phyloP scores from a whole-genome alignment of 2,113 vertebrate species.

The Sinocyclocheilus maitianheensis region DNA sequence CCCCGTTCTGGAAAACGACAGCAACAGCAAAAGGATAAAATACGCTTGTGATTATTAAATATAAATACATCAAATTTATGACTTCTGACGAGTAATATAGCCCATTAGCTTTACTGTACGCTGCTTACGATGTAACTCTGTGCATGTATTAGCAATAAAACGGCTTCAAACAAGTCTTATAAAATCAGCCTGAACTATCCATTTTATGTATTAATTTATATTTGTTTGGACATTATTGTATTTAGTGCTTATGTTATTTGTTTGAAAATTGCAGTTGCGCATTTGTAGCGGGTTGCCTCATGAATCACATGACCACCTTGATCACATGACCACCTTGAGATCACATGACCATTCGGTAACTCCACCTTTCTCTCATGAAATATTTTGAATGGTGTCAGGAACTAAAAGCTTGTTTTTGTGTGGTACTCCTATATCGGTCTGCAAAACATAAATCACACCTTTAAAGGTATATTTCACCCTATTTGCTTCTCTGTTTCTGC shows the following conservation, averaged over 20 bases:
- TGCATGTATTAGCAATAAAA: not conserved
- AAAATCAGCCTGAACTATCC: no score
- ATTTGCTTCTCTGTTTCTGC: no score
- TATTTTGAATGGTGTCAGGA: not conserved
- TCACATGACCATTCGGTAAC: not conserved
- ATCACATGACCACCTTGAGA: not conserved
- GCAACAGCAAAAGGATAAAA: not conserved
- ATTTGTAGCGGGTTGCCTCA: not conserved
- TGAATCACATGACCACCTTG: not conserved
- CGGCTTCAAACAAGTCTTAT: no score
- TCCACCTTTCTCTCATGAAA: not conserved
- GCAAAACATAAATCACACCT: not conserved
- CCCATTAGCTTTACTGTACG: not conserved
- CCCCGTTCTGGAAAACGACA: not conserved
- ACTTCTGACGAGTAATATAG: not conserved
- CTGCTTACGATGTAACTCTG: not conserved
- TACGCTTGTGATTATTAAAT: not conserved
- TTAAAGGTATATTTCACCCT: not conserved
- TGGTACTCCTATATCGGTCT: not conserved
- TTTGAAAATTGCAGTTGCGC: not conserved
- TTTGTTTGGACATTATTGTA: not conserved
- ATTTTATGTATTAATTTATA: no score
- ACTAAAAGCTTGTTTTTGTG: not conserved
- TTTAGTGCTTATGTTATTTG: not conserved
- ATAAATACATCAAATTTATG: not conserved